A percentile compares a stretch with the other conserved stretches of the same genome.
Evolutionary conservation across 2,797 vertebrate genomes (phyloP).

Genomic region (Artibeus jamaicensis): DNA sequence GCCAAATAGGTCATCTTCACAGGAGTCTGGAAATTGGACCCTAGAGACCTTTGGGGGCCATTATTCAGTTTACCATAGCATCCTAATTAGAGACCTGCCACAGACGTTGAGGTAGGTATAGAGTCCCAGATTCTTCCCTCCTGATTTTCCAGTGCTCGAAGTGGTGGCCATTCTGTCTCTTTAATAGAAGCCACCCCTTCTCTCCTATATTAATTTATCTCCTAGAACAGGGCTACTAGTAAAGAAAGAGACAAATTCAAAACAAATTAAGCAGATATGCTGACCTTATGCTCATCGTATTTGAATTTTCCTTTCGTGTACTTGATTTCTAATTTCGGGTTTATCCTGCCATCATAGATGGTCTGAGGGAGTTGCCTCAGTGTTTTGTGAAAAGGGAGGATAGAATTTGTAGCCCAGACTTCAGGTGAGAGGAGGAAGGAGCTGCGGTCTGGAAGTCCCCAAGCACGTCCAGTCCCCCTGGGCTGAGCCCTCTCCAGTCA

Average conservation of each 20-base stretch:
- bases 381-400: not conserved
- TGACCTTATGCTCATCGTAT: not conserved
- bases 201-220: not conserved
- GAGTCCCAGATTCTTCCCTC: not conserved
- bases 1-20: not conserved
- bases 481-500: accelerated
- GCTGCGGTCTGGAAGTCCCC: not conserved
- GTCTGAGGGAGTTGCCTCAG: not conserved
- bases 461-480: not conserved
- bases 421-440: not conserved
- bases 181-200: not conserved
- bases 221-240: not conserved
- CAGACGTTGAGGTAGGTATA: not conserved
- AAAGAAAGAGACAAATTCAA: not conserved
- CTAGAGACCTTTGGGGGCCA: not conserved
- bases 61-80: not conserved
- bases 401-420: not conserved
- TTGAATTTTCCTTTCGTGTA: not conserved
- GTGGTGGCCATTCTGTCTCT: not conserved
- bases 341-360: not conserved
- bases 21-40: not conserved
- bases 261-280: not conserved
- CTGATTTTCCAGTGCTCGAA: not conserved
- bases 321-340: not conserved
- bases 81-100: not conserved